Evolutionary conservation across 2,888 invertebrate genomes (phyloP).

Genomic region (Stegophylla sp.): DNA sequence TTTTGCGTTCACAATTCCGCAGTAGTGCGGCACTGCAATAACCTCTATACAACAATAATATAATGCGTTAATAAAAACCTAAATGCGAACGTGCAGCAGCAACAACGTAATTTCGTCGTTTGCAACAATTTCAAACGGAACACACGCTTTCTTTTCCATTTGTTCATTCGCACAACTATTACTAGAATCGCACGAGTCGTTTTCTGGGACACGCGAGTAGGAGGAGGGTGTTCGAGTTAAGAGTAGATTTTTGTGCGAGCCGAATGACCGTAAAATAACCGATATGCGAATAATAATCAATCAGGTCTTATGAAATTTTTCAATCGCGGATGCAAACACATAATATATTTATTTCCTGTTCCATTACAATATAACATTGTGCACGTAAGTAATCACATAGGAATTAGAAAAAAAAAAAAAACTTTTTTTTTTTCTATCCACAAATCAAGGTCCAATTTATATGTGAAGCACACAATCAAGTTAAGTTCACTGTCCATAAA

Average conservation of each 20-base stretch:
- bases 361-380: constrained; percentile 1
- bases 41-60: too few species aligned
- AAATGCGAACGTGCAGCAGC: too few species aligned
- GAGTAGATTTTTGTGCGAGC: neutral
- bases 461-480: neutral
- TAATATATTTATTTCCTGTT: constrained; percentile 21
- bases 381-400: neutral
- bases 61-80: too few species aligned
- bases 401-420: neutral
- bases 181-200: neutral
- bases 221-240: neutral
- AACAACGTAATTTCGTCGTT: too few species aligned
- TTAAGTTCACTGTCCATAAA: neutral
- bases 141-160: neutral
- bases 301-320: neutral
- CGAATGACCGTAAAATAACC: neutral
- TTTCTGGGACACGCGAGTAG: neutral
- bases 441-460: constrained; percentile 11
- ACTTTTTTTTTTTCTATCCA: neutral
- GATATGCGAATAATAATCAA: neutral
- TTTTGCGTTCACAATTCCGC: too few species aligned
- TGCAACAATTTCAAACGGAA: neutral
- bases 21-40: too few species aligned
- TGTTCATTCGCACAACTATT: neutral
- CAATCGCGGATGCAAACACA: constrained; percentile 1